Conservation (phyloP, 2,888 invertebrate genomes). For the Eupithecia subumbrata region DNA sequence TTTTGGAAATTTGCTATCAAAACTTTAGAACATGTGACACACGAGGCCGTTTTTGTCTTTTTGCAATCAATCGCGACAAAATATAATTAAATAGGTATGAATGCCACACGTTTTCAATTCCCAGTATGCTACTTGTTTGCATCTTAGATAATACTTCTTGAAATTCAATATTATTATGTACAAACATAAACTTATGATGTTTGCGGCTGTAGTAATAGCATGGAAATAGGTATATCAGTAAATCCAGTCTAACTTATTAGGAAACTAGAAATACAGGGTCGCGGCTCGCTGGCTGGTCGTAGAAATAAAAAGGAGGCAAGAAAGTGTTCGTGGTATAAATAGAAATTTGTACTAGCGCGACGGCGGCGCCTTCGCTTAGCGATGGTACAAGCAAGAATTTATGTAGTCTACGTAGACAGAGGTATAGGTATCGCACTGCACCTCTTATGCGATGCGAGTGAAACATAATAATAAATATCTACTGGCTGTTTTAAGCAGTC, state of each 20-base stretch:
- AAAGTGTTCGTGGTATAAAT: conserved; percentile 65
- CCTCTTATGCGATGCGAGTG: neutral
- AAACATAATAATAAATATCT: neutral
- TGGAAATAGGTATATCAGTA: conserved; percentile 43
- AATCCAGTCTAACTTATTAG: conserved; percentile 44
- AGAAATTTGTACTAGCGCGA: conserved; percentile 41
- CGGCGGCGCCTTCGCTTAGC: neutral
- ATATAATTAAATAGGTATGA: neutral
- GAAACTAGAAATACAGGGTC: conserved; percentile 60
- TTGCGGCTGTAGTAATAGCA: conserved; percentile 26
- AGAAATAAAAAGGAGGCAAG: conserved; percentile 53
- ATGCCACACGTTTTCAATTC: neutral
- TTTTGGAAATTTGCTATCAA: neutral
- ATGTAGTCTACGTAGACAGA: neutral
- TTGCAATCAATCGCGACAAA: neutral
- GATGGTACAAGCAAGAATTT: neutral
- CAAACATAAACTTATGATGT: conserved; percentile 19
- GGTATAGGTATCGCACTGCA: neutral
- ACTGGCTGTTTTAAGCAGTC: neutral
- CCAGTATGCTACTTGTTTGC: conserved; percentile 10
- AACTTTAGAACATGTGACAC: neutral
- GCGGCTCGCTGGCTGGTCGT: conserved; percentile 43
- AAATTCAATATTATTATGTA: conserved; percentile 31
- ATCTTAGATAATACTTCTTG: conserved; percentile 18
- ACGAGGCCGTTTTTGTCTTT: neutral